Percentiles rank a stretch among this genome's conserved stretches.
These are phyloP conservation scores for Elgonia sp. DNA, from an alignment of 2,888 invertebrate genomes.

Conservation along the genomic window DNA sequence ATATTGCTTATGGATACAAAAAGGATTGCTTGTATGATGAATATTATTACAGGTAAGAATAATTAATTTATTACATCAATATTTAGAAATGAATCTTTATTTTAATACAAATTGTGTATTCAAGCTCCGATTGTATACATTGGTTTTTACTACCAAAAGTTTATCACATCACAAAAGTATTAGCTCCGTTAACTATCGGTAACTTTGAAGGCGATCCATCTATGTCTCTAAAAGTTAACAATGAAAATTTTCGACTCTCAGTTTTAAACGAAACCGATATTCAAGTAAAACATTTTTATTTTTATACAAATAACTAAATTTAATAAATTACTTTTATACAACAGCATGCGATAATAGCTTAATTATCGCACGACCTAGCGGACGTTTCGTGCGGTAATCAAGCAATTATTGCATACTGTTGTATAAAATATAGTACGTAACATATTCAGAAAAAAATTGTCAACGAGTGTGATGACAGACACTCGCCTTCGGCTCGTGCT, in stretches of 20 bases:
- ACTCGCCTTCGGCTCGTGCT: no score
- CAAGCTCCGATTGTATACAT: constrained; percentile 90
- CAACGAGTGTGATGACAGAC: no score
- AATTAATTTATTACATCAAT: background rate
- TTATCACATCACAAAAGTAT: constrained; percentile 85
- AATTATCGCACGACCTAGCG: no score
- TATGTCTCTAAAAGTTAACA: constrained; percentile 80
- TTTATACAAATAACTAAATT: background rate
- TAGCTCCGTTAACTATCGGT: constrained; percentile 87
- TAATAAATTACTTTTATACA: no score
- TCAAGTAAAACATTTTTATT: constrained; percentile 53
- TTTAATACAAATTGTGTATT: constrained; percentile 52
- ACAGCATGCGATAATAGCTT: no score
- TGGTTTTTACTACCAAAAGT: constrained; percentile 90
- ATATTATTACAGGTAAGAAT: constrained; percentile 91
- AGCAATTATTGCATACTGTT: no score
- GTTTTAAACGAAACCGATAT: constrained; percentile 79
- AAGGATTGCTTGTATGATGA: constrained; percentile 92
- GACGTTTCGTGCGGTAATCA: no score
- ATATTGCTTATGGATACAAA: constrained; percentile 93
- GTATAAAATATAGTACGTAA: no score
- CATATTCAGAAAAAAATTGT: no score
- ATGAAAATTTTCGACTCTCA: constrained; percentile 87
- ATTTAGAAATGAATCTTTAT: background rate
- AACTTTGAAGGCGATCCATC: constrained; percentile 87